phyloP scores from a whole-genome alignment of 2,113 vertebrate species.

The Rana temporaria region DNA sequence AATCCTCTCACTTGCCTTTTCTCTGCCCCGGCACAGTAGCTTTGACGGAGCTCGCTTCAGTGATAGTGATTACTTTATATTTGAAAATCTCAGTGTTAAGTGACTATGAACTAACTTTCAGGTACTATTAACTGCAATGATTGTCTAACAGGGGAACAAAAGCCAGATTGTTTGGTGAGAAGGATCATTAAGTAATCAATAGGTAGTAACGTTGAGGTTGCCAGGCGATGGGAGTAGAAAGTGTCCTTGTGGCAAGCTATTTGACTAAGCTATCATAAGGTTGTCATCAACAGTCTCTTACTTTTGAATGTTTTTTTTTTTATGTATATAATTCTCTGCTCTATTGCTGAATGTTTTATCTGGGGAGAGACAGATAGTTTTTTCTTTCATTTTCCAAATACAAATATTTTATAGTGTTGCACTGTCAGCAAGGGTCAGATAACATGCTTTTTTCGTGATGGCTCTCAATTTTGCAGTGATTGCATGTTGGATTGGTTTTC shows the following conservation, averaged over 20 bases:
- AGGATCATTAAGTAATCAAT: constrained; percentile 51
- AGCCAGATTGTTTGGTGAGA: not conserved
- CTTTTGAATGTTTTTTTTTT: too few species aligned
- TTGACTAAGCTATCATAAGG: constrained; percentile 10
- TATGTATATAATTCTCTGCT: not conserved
- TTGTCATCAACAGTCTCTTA: too few species aligned
- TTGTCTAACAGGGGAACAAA: constrained; percentile 19
- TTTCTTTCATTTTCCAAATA: not conserved
- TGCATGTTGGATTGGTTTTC: constrained; percentile 1
- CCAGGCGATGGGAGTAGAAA: not conserved
- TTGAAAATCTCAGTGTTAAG: too few species aligned
- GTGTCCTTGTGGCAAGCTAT: constrained; percentile 4
- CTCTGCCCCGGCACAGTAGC: too few species aligned
- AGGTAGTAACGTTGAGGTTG: constrained; percentile 13
- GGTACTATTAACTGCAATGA: constrained; percentile 32
- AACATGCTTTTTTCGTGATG: not conserved
- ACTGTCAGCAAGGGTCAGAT: constrained; percentile 10
- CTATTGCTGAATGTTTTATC: not conserved
- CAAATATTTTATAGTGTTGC: not conserved
- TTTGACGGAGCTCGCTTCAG: too few species aligned
- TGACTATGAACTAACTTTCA: constrained; percentile 7
- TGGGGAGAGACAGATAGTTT: not conserved
- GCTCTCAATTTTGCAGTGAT: not conserved
- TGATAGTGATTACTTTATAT: too few species aligned
- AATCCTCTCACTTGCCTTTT: too few species aligned